These are phyloP conservation scores for Prietella phreatophila DNA, from an alignment of 2,113 vertebrate species.

Conservation along the genomic window DNA sequence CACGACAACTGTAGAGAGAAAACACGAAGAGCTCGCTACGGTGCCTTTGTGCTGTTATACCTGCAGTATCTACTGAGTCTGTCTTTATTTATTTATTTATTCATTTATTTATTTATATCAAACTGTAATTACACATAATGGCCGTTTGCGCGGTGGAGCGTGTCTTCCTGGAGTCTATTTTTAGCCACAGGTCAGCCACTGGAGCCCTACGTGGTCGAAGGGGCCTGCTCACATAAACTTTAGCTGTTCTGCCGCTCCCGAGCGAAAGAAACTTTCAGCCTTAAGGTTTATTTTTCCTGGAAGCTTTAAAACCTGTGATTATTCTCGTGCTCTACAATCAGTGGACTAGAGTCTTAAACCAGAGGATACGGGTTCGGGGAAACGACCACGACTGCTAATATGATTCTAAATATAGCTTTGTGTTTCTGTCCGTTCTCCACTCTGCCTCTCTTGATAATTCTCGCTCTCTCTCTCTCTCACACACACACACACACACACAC, in stretches of 20 bases:
- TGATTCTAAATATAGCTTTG: slow-evolving; percentile 14
- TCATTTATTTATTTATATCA: neutral
- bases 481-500: too few species aligned
- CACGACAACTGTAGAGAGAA: too few species aligned
- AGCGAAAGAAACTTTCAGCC: neutral
- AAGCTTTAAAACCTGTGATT: slow-evolving; percentile 15
- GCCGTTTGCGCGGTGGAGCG: neutral
- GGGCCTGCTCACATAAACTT: too few species aligned
- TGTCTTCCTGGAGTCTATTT: neutral
- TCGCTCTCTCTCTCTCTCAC: neutral
- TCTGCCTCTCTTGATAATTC: neutral
- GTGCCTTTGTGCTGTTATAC: neutral
- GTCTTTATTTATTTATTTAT: neutral
- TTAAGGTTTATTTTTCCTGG: slow-evolving; percentile 5
- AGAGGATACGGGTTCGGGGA: slow-evolving; percentile 13
- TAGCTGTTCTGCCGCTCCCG: neutral
- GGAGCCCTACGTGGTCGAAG: neutral
- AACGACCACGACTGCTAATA: slow-evolving; percentile 10
- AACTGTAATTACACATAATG: neutral
- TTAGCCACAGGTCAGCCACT: neutral
- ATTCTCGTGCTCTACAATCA: slow-evolving; percentile 24
- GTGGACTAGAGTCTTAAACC: neutral
- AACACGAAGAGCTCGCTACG: too few species aligned
- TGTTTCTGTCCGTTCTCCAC: neutral
- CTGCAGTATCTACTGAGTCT: neutral